Evolutionary conservation across 2,113 vertebrate species (phyloP).

Genomic region (Campylorhamphus procurvoides): DNA sequence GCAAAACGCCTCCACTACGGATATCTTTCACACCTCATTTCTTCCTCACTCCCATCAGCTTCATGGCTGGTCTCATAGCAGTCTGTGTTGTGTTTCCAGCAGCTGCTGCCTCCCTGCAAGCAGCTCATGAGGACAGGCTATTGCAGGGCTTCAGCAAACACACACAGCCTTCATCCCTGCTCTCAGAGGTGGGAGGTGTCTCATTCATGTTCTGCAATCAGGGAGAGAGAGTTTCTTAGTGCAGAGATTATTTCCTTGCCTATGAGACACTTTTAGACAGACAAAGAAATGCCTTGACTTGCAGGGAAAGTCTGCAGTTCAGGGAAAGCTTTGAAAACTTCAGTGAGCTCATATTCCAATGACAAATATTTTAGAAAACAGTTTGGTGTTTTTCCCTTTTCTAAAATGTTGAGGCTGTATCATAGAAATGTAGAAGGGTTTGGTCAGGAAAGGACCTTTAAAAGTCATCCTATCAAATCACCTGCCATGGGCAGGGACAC

Average conservation of each 20-base stretch:
- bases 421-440: not conserved
- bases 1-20: not conserved
- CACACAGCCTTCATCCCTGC: rapidly evolving
- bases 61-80: not conserved
- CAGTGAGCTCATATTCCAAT: not conserved
- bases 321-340: not conserved
- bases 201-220: not conserved
- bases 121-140: rapidly evolving
- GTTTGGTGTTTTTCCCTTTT: not conserved
- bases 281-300: not conserved
- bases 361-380: not conserved
- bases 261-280: not conserved
- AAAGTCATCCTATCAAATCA: not conserved
- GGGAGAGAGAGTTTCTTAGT: not conserved
- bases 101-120: not conserved
- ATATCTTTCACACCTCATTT: slow-evolving; percentile 23
- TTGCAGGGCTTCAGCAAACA: not conserved
- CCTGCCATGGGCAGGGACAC: rapidly evolving
- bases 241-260: not conserved
- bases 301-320: not conserved
- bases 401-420: not conserved
- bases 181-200: not conserved
- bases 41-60: not conserved
- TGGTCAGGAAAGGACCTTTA: not conserved
- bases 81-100: not conserved